Evolutionary conservation across 2,113 vertebrate genomes (phyloP).

Genomic region (Misgurnus anguillicaudatus): DNA sequence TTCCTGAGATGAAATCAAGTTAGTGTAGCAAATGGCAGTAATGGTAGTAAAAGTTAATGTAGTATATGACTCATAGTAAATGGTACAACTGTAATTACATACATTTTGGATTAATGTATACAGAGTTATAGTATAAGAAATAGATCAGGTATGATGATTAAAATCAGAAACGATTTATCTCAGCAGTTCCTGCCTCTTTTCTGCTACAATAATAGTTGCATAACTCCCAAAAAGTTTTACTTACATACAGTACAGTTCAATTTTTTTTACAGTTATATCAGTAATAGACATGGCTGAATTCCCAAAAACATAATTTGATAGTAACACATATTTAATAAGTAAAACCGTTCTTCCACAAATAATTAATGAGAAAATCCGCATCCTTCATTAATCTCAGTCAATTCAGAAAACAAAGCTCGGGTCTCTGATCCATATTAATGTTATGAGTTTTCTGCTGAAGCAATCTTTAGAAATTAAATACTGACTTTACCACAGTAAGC

Average conservation of each 20-base stretch:
- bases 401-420: constrained; percentile 42
- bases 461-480: constrained; percentile 29
- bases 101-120: too few relatives aligned
- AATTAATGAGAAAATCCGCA: constrained; percentile 77
- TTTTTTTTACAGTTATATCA: constrained; percentile 29
- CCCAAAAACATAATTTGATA: constrained; percentile 78
- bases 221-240: background rate
- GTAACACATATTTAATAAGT: constrained; percentile 81
- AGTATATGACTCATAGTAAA: too few relatives aligned
- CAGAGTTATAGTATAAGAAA: too few relatives aligned
- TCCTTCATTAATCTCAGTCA: constrained; percentile 80
- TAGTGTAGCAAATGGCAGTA: too few relatives aligned
- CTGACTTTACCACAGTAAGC: constrained; percentile 31
- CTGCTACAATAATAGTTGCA: background rate
- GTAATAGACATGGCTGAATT: constrained; percentile 21
- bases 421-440: constrained; percentile 40
- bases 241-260: background rate
- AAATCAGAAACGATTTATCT: background rate
- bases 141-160: too few relatives aligned
- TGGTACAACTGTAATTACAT: too few relatives aligned
- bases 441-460: constrained; percentile 23
- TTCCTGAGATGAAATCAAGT: too few relatives aligned
- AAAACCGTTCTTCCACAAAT: constrained; percentile 77
- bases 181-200: background rate
- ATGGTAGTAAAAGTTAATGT: too few relatives aligned